Percentiles rank a stretch among this genome's conserved stretches.
phyloP scores from a whole-genome alignment of 2,797 vertebrate genomes.

The Poecilia velifera region DNA sequence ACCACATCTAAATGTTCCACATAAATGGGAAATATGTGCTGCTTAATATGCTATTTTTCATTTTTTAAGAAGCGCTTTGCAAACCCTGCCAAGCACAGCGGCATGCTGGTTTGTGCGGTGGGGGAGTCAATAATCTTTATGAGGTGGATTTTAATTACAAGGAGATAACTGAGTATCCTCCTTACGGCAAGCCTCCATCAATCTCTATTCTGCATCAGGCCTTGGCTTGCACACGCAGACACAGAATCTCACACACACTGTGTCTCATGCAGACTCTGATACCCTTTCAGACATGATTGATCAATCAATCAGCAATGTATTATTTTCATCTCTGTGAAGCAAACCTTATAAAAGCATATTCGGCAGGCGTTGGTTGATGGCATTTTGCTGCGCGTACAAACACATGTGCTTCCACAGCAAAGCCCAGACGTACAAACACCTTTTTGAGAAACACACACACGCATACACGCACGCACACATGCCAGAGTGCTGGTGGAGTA shows the following conservation, averaged over 20 bases:
- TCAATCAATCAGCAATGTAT: constrained; percentile 77
- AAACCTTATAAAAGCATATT: constrained; percentile 62
- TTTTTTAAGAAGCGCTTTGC: constrained; percentile 82
- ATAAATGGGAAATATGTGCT: constrained; percentile 85
- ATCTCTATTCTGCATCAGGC: constrained; percentile 79
- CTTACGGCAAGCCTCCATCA: constrained; percentile 79
- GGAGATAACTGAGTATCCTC: constrained; percentile 82
- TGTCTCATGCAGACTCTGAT: constrained; percentile 30
- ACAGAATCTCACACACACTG: neutral
- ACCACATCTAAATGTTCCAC: constrained; percentile 86
- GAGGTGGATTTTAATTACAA: constrained; percentile 87
- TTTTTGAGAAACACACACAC: constrained; percentile 3
- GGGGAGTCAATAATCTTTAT: constrained; percentile 86
- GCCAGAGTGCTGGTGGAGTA: constrained; percentile 64
- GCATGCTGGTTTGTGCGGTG: constrained; percentile 74
- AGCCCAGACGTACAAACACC: constrained; percentile 17
- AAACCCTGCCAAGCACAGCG: constrained; percentile 78
- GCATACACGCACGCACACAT: constrained; percentile 16
- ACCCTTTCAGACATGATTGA: constrained; percentile 73
- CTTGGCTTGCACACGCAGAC: constrained; percentile 18
- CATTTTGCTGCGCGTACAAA: constrained; percentile 43
- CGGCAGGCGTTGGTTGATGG: constrained; percentile 48
- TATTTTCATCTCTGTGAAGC: constrained; percentile 69
- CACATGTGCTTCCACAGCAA: constrained; percentile 11
- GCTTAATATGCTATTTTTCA: constrained; percentile 85